Base-by-base conservation (phyloP, 2,888 invertebrate genomes). In the Myathropa florea region DNA sequence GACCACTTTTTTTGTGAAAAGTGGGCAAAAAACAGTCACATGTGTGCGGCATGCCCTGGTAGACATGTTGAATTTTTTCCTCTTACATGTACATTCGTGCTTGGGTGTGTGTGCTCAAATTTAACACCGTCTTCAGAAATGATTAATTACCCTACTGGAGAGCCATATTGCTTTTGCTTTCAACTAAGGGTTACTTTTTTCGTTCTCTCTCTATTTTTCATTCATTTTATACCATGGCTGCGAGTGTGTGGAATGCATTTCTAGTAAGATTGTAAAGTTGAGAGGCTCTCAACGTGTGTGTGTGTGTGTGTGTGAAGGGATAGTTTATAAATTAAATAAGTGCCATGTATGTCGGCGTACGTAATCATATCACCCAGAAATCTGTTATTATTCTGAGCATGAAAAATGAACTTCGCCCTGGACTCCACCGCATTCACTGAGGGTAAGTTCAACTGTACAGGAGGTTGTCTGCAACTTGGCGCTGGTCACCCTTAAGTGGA, bases 391-490 rank as follows among this genome's bases (percentile, higher is more conserved):
- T 75, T 82, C 81, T 76, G 83, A 75, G 82, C 86, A 89, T 89
- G 89, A 89, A 88, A 88, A 89, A 89, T 89, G 88, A 89, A 89
- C 89, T 89, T 88, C 88, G 88, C 88, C 84, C 88, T 88, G 81
- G 81, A 83, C 82, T 77, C 36, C 39, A 80, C 53, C 14, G n/a
- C 73, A 65, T 83, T 79, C 80, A 80, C 65, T 70, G 83, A 70
- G 60, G 65, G 46, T 33, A 3, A 46, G 67, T 64, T 78, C 39
- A 71, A 26, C 14, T 65, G 64, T 64, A 24, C 24, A 6, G 61
- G 14, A 39, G 67, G 26, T 68, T 63, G 63, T 46, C 63, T n/a
- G 10, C 46, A 4, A 39, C 39, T 39, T 39, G 2, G 28, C 64
- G 30, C 64, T 80, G 75, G 72, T 71, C 76, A 86, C 71, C 60